Conservation (phyloP, 2,797 vertebrate species). For the Taenioides sp. region DNA sequence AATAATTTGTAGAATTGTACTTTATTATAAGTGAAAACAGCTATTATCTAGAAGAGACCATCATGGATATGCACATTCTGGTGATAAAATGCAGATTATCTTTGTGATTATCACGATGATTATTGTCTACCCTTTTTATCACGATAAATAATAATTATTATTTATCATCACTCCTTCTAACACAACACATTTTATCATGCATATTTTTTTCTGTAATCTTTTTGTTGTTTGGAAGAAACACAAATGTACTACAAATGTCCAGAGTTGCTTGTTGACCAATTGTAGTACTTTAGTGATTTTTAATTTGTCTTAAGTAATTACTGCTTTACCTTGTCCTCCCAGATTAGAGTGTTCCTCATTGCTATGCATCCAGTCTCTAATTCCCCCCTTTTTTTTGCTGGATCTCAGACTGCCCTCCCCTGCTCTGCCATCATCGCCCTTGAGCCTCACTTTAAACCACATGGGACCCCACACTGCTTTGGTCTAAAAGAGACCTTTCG, state of each 20-base stretch:
- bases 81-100: too few relatives aligned
- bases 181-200: not conserved
- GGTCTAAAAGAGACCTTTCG: constrained; percentile 56
- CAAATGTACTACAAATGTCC: not conserved
- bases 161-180: too few relatives aligned
- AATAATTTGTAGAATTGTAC: too few relatives aligned
- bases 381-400: constrained; percentile 9
- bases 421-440: constrained; percentile 48
- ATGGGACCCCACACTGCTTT: constrained; percentile 64
- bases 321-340: not conserved
- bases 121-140: too few relatives aligned
- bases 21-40: too few relatives aligned
- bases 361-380: not conserved
- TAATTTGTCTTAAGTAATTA: not conserved
- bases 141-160: too few relatives aligned
- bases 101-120: too few relatives aligned
- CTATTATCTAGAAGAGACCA: too few relatives aligned
- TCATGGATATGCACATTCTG: too few relatives aligned
- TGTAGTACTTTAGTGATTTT: not conserved
- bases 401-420: constrained; percentile 33
- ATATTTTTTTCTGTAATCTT: not conserved
- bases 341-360: not conserved
- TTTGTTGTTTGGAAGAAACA: not conserved
- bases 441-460: constrained; percentile 58
- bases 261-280: not conserved